Percentiles rank a stretch among this genome's conserved stretches.
phyloP scores from a whole-genome alignment of 2,888 invertebrate genomes.

The Drosophila sordidula region DNA sequence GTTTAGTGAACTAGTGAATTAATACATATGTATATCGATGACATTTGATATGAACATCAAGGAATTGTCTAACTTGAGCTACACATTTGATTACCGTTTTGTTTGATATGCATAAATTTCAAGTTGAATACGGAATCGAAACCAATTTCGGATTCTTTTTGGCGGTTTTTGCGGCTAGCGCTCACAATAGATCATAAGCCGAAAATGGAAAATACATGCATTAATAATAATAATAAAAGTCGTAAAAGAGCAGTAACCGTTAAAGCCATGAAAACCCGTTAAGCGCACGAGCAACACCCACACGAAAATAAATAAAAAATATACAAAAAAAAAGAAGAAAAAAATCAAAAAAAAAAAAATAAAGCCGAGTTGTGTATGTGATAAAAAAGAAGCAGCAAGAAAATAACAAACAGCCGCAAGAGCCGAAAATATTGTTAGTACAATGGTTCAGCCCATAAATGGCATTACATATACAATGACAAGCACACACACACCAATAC shows the following conservation, averaged over 20 bases:
- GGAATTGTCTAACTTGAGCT: constrained; percentile 29
- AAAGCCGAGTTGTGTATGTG: constrained; percentile 35
- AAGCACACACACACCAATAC: constrained; percentile 10
- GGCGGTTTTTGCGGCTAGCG: constrained; percentile 44
- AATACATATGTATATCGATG: constrained; percentile 19
- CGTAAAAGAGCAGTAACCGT: constrained; percentile 79
- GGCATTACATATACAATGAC: constrained; percentile 51
- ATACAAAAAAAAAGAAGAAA: not conserved
- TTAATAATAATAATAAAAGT: constrained; percentile 78
- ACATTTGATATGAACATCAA: constrained; percentile 33
- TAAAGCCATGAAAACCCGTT: constrained; percentile 79
- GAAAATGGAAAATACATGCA: constrained; percentile 77
- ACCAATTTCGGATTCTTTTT: constrained; percentile 40
- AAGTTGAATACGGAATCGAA: constrained; percentile 35
- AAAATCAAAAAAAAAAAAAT: constrained; percentile 25
- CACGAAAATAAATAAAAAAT: constrained; percentile 37
- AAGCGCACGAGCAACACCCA: constrained; percentile 81
- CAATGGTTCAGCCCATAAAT: constrained; percentile 72
- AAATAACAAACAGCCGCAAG: constrained; percentile 58
- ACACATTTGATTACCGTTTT: constrained; percentile 52
- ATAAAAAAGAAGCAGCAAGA: constrained; percentile 37
- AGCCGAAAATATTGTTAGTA: constrained; percentile 72
- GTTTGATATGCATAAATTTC: constrained; percentile 41
- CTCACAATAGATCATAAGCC: constrained; percentile 68
- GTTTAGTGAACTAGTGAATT: not conserved